phyloP scores from a whole-genome alignment of 2,113 vertebrate genomes.

The Geococcyx californianus region DNA sequence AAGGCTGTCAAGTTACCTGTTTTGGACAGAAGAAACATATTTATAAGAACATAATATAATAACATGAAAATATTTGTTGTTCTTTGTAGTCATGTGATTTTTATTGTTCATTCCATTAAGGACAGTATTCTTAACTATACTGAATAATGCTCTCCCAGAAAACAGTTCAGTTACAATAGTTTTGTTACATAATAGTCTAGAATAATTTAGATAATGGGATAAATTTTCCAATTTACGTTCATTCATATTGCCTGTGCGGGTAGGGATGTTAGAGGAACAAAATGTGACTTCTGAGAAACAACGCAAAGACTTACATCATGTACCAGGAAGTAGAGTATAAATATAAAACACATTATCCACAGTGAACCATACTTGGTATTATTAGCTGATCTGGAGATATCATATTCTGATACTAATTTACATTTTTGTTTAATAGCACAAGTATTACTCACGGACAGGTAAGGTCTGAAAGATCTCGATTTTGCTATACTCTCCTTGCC shows the following conservation, averaged over 20 bases:
- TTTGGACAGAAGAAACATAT: neutral
- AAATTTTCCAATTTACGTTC: neutral
- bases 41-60: neutral
- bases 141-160: neutral
- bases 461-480: constrained; percentile 93
- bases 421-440: neutral
- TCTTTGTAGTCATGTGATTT: neutral
- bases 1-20: neutral
- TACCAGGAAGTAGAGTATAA: neutral
- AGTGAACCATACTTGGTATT: neutral
- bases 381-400: neutral
- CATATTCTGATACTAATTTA: neutral
- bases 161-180: neutral
- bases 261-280: neutral
- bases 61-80: neutral
- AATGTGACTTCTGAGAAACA: neutral
- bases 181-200: neutral
- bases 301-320: neutral
- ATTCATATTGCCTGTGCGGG: neutral
- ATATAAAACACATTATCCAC: neutral
- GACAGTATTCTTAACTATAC: neutral
- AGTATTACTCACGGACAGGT: constrained; percentile 89
- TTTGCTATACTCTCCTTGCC: constrained; percentile 95
- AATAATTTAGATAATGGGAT: neutral
- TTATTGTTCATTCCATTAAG: neutral